These are phyloP conservation scores for Seira sanloemensis DNA, from an alignment of 2,888 invertebrate species.

Conservation along the genomic window DNA sequence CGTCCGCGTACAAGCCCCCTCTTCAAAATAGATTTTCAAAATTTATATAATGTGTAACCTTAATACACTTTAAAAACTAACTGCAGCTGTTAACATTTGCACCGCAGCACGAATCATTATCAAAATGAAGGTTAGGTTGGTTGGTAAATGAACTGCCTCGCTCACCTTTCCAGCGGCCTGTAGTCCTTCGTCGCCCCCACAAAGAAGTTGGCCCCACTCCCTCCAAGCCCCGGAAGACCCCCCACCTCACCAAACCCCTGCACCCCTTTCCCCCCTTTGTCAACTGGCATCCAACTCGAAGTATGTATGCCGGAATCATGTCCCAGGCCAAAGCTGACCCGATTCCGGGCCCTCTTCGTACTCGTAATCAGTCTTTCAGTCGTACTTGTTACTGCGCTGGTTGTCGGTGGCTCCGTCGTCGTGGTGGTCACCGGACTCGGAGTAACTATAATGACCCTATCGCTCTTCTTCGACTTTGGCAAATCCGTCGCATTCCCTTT, in stretches of 20 bases:
- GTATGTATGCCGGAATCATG: constrained; percentile 47
- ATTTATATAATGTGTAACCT: too few relatives aligned
- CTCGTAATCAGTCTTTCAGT: constrained; percentile 49
- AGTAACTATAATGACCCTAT: neutral
- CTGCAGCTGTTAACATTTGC: too few relatives aligned
- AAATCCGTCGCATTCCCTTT: too few relatives aligned
- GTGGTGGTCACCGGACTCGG: constrained; percentile 10
- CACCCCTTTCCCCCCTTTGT: constrained; percentile 17
- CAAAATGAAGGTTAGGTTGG: too few relatives aligned
- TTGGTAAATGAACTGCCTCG: too few relatives aligned
- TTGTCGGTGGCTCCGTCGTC: constrained; percentile 31
- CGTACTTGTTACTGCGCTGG: constrained; percentile 9
- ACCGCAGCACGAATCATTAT: too few relatives aligned
- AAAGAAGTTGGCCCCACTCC: constrained; percentile 19
- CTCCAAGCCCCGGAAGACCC: constrained; percentile 17
- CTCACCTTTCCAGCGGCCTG: constrained; percentile 50
- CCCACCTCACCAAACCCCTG: constrained; percentile 31
- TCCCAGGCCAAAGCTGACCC: constrained; percentile 50
- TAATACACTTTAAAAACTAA: too few relatives aligned
- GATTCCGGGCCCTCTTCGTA: constrained; percentile 6
- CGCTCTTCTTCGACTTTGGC: neutral
- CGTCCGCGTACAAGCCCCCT: constrained; percentile 65
- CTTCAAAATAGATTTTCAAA: constrained; percentile 20
- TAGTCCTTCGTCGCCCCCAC: constrained; percentile 38
- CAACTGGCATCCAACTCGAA: constrained; percentile 56